phyloP scores from a whole-genome alignment of 2,113 vertebrate species.

The Rhynchopsitta pachyrhyncha region DNA sequence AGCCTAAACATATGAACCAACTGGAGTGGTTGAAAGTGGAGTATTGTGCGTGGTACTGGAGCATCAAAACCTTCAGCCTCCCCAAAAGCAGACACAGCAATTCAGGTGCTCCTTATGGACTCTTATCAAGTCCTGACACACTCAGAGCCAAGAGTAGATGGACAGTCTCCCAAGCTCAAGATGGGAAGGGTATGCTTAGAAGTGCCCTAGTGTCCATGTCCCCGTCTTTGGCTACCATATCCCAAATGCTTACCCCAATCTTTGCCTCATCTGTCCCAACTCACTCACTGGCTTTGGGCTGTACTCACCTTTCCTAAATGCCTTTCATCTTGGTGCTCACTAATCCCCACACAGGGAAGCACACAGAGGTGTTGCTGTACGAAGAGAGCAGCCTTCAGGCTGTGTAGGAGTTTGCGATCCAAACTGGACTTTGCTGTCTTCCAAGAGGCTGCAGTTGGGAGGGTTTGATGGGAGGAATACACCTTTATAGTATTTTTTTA shows the following conservation, averaged over 20 bases:
- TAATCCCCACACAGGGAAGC: background rate
- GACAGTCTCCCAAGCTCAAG: background rate
- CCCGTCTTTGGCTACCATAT: background rate
- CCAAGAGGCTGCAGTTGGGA: background rate
- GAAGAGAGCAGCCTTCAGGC: background rate
- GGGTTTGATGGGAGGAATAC: background rate
- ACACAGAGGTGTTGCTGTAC: background rate
- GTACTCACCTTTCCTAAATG: background rate
- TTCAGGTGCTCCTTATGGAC: background rate
- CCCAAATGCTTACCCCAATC: background rate
- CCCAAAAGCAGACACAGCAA: background rate
- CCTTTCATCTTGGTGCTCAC: background rate
- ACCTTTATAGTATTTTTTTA: background rate
- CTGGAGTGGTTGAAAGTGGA: background rate
- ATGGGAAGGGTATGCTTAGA: background rate
- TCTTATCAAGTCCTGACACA: background rate
- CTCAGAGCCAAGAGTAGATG: background rate
- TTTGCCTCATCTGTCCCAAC: background rate
- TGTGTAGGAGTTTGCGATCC: rapidly evolving
- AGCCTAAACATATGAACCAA: background rate
- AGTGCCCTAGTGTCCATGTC: too few species aligned
- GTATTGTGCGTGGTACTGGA: background rate
- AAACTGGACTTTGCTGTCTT: background rate
- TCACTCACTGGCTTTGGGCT: background rate
- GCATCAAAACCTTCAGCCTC: background rate